phyloP scores from a whole-genome alignment of 2,888 invertebrate genomes.

The Agapostemon virescens region DNA sequence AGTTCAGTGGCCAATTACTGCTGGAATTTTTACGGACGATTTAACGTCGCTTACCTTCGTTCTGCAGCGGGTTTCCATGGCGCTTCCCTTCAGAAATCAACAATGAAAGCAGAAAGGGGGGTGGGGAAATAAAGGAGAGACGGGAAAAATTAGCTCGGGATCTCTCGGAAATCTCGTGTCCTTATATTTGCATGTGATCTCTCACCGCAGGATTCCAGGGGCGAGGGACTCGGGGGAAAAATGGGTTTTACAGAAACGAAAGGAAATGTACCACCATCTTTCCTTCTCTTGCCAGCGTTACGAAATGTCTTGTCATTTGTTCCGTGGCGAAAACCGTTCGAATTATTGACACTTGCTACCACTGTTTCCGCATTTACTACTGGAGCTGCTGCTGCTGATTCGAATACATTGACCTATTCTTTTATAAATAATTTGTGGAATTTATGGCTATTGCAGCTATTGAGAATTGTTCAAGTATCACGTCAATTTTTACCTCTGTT shows the following conservation, averaged over 20 bases:
- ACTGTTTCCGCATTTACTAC: background rate
- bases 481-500: no score
- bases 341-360: background rate
- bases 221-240: background rate
- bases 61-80: conserved; percentile 50
- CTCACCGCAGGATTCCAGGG: conserved; percentile 55
- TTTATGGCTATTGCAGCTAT: background rate
- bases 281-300: background rate
- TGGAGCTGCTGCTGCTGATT: background rate
- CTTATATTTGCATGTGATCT: conserved; percentile 65
- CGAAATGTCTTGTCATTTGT: conserved; percentile 15
- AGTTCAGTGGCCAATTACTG: conserved; percentile 69
- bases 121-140: conserved; percentile 30
- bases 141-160: conserved; percentile 62
- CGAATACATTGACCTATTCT: background rate
- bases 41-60: conserved; percentile 65
- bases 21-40: conserved; percentile 69
- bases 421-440: background rate
- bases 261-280: conserved; percentile 21
- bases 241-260: conserved; percentile 12
- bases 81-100: conserved; percentile 41
- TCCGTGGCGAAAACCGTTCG: background rate
- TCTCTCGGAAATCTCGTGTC: conserved; percentile 62
- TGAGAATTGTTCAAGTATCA: background rate
- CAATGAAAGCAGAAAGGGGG: conserved; percentile 22